Conservation (phyloP, 2,888 invertebrate species). For the Abscondita cerata region DNA sequence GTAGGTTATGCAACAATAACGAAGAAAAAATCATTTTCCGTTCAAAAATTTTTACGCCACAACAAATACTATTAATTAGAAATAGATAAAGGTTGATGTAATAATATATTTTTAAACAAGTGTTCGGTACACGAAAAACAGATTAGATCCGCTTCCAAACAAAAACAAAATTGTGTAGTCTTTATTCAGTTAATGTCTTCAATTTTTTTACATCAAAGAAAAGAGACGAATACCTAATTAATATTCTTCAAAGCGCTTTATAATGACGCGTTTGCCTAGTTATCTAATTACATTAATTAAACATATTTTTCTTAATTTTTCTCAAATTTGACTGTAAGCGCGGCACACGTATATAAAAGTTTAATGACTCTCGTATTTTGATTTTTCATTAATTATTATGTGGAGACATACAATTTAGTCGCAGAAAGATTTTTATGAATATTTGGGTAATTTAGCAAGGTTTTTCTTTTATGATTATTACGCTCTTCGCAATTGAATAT, state of each 20-base stretch:
- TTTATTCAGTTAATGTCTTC: neutral
- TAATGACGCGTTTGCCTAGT: slow-evolving; percentile 1
- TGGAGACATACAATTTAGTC: no score
- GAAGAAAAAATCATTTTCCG: no score
- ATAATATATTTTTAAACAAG: slow-evolving; percentile 6
- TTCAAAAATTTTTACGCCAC: no score
- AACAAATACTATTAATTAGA: neutral
- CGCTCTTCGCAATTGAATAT: slow-evolving; percentile 1
- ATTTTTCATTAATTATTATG: no score
- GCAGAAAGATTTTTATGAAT: neutral
- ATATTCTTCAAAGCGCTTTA: slow-evolving; percentile 5
- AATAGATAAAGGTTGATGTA: neutral
- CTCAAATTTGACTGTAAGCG: neutral
- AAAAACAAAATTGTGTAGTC: slow-evolving; percentile 11
- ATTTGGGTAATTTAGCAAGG: neutral
- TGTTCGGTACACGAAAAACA: slow-evolving; percentile 5
- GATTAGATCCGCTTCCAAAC: slow-evolving; percentile 10
- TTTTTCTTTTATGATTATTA: neutral
- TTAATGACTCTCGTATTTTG: no score
- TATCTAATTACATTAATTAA: slow-evolving; percentile 4
- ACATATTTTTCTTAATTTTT: neutral
- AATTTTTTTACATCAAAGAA: slow-evolving; percentile 6
- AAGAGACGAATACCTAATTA: slow-evolving; percentile 5
- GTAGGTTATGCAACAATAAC: no score
- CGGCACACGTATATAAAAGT: neutral